Evolutionary conservation across 2,888 invertebrate species (phyloP), one percentile per base, ranked within the genome.

Genomic region (Heteromyza rotundicornis): DNA sequence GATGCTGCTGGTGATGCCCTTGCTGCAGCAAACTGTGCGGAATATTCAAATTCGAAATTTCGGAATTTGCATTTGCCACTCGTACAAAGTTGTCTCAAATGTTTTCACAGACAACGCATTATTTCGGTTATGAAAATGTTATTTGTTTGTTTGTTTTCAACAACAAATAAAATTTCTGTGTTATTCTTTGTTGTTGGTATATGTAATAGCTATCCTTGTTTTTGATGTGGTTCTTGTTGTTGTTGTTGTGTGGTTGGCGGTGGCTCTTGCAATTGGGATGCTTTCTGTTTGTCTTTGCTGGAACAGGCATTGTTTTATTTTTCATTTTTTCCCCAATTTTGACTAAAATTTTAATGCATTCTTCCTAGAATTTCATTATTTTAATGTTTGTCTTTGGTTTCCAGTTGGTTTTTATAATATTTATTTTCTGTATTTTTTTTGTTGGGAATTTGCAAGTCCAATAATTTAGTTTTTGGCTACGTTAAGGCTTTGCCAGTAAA

Each of bases 31-130:
- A 8, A 14, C 8, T 40, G 40, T n/a, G 40, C 7, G 3, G 10
- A 40, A 40, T 14, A 40, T 40, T 40, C 12, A n/a, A 40, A 14
- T 40, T 7, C n/a, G 16, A 7, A 40, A 3, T 12, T 7, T 14
- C 40, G 40, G 14, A 40, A 40, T 40, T 14, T 14, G 40, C 40
- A 40, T 40, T 8, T n/a, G 40, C 40, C 7, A 3, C 40, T 7
- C 40, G n/a, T 40, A n/a, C 40, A n/a, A 40, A 40, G 3, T 40
- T n/a, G 40, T n/a, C 40, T 40, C 40, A n/a, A 40, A 40, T 40
- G n/a, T 40, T 40, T 40, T 40, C 40, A 40, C n/a, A 40, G 40
- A 40, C 40, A 40, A 40, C 40, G 40, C 40, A 40, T 40, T 40
- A 40, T n/a, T 40, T 40, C 16, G 14, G 40, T n/a, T n/a, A 14